Conservation (phyloP, 2,113 vertebrate genomes). For the Rhodinocichla rosea region DNA sequence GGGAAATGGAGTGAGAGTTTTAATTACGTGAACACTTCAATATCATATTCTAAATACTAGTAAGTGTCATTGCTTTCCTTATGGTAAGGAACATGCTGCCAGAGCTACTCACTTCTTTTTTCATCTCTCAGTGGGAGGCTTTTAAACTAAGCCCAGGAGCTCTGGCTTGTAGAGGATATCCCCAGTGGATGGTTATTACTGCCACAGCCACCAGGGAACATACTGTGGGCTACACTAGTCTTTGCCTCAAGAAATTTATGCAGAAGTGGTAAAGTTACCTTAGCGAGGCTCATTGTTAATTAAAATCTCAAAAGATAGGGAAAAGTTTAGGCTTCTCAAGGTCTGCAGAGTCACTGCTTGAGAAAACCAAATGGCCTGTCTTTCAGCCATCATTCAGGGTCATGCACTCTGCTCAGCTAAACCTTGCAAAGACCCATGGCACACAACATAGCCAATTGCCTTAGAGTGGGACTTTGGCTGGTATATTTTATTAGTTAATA, state of each 20-base stretch:
- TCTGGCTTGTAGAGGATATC: accelerated
- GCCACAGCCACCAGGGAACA: neutral
- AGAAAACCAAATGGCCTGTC: neutral
- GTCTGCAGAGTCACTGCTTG: neutral
- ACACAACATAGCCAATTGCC: neutral
- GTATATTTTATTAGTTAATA: neutral
- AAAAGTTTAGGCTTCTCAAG: neutral
- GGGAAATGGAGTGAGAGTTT: neutral
- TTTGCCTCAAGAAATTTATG: neutral
- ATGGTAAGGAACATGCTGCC: neutral
- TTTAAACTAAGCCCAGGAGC: neutral
- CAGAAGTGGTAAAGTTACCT: neutral
- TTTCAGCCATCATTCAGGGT: neutral
- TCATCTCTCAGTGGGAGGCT: neutral
- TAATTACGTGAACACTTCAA: neutral
- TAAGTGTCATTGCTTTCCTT: neutral
- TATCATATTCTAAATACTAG: neutral
- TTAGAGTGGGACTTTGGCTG: neutral
- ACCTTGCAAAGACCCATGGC: neutral
- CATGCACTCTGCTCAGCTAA: neutral
- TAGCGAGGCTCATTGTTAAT: neutral
- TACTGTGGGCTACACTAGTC: neutral
- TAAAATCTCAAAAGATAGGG: neutral
- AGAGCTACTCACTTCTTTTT: neutral
- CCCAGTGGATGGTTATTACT: neutral